Evolutionary conservation across 2,113 vertebrate species (phyloP), one percentile per base, ranked within the genome.

Genomic region (Cyanistes caeruleus): DNA sequence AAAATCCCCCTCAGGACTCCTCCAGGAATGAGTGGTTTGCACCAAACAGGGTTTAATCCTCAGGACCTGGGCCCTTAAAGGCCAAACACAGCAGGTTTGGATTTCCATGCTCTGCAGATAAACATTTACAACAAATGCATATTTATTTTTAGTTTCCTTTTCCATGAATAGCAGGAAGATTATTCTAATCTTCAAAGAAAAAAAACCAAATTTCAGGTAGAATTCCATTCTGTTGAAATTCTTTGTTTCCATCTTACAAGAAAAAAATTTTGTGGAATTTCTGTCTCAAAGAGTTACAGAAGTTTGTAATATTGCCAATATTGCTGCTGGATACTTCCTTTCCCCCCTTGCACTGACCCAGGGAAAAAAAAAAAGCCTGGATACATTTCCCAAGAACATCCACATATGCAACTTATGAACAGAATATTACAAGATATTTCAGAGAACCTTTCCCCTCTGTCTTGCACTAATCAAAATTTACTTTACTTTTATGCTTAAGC

Each of bases 401-500:
- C 39, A 73, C 18, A 68, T 7, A 31, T 7, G 14, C 10, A 48
- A 56, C 44, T 67, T 30, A 87, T 24, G 6, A 31, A 37, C 24
- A 87, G 76, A 92, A 52, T 20, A 81, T 39, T 18, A 44, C 44
- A 44, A 44, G 51, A 37, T 56, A 89, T 72, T 90, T 94, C 23
- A 59, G 84, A 59, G 49, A 90, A 62, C 30, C 33, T 59, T 65
- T 72, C 80, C 70, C 43, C 28, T 52, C n/a, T 8, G 1, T 3
- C 13, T 39, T 75, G 43, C 49, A 60, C 37, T 46, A 77, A 94
- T 35, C 58, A 88, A 88, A 11, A 43, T 90, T 94, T 87, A 70
- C 86, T 93, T 95, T 85, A 70, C 84, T 92, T 93, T 88, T n/a
- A 46, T 14, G 77, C 64, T 69, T 95, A 72, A 80, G 58, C 35